Conservation (phyloP, 1,140 invertebrate species). For the Calycopis cecrops region DNA sequence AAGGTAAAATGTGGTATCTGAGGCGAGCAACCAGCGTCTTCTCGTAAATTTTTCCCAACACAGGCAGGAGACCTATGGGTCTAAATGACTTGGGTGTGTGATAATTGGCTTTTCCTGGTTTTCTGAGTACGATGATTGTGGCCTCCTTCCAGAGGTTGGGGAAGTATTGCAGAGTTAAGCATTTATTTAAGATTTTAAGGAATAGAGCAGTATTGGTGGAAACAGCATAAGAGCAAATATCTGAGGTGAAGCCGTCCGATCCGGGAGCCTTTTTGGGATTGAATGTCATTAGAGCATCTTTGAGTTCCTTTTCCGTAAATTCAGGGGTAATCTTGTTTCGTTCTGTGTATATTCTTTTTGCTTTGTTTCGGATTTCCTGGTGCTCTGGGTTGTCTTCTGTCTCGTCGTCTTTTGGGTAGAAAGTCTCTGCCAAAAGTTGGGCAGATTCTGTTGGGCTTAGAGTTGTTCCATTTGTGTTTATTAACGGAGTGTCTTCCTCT, state of each 20-base stretch:
- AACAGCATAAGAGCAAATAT: constrained; percentile 15
- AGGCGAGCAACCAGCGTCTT: constrained; percentile 6
- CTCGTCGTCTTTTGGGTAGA: not conserved
- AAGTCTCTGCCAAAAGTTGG: not conserved
- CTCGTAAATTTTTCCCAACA: constrained; percentile 13
- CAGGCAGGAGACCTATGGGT: constrained; percentile 18
- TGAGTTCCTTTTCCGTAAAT: not conserved
- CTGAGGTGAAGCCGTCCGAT: constrained; percentile 26
- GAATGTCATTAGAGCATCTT: not conserved
- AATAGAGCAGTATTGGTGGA: constrained; percentile 7
- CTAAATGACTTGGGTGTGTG: constrained; percentile 20
- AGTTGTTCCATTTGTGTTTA: not conserved
- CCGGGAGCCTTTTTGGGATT: constrained; percentile 33
- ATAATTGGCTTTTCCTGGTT: constrained; percentile 15
- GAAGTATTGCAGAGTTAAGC: constrained; percentile 12
- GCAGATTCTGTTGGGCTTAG: not conserved
- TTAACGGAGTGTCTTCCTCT: not conserved
- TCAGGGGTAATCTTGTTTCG: not conserved
- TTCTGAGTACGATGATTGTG: constrained; percentile 10
- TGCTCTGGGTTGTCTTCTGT: constrained; percentile 2
- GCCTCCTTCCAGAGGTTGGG: constrained; percentile 18
- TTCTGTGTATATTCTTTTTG: not conserved
- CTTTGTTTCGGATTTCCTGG: not conserved
- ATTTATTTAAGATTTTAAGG: constrained; percentile 18
- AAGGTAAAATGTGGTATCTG: not conserved